These are phyloP conservation scores for Onychorhynchus coronatus DNA, from an alignment of 2,113 vertebrate species.

Conservation along the genomic window DNA sequence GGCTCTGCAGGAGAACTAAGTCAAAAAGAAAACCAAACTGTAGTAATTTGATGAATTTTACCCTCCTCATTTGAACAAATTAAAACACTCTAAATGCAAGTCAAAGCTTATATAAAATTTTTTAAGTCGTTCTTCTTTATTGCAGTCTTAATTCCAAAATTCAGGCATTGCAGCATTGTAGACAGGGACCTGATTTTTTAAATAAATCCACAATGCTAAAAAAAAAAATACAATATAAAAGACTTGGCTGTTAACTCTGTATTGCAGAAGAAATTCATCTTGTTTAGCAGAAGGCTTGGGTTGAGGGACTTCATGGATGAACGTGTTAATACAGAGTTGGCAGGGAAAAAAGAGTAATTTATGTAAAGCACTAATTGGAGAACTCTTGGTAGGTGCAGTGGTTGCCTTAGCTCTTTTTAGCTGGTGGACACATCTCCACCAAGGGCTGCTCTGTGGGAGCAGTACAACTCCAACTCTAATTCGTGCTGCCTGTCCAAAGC, in stretches of 20 bases:
- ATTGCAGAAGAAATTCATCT: neutral
- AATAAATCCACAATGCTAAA: neutral
- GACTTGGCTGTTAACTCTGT: neutral
- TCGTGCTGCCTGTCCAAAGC: rapidly evolving
- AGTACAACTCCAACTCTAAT: neutral
- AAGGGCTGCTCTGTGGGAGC: neutral
- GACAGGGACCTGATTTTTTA: neutral
- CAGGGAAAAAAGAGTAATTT: neutral
- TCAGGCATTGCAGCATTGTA: neutral
- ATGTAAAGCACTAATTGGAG: neutral
- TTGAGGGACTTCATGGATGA: neutral
- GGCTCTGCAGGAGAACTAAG: neutral
- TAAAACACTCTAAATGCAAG: neutral
- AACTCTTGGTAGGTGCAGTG: neutral
- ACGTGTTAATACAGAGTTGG: neutral
- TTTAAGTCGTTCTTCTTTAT: neutral
- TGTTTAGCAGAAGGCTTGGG: neutral
- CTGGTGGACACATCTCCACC: neutral
- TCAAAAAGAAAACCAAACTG: neutral
- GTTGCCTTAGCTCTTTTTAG: neutral
- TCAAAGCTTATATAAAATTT: neutral
- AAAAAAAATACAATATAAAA: neutral
- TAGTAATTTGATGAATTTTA: neutral
- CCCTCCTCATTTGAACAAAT: neutral
- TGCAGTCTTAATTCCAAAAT: neutral